Percentiles rank a stretch among this genome's conserved stretches.
Conservation (phyloP, 2,797 vertebrate genomes). For the Propithecus deckenii region DNA sequence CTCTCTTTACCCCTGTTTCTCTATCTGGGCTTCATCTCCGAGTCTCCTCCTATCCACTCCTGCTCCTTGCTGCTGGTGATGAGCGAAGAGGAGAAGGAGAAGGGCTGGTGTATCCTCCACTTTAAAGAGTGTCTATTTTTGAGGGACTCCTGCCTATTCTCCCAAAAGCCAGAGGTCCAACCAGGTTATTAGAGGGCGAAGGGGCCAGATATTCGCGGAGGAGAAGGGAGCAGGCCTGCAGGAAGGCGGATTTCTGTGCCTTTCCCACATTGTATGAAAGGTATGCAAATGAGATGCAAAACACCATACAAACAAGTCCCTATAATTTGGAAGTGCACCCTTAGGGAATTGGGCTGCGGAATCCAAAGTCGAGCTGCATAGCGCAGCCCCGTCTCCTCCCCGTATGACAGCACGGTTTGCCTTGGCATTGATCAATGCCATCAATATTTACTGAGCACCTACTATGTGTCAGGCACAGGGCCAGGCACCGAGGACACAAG, state of each 20-base stretch:
- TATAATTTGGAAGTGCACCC: slow-evolving; percentile 33
- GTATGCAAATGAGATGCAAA: slow-evolving; percentile 67
- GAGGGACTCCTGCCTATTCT: not conserved
- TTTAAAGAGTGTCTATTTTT: not conserved
- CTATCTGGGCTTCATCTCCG: not conserved
- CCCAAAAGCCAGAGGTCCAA: not conserved
- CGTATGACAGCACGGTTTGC: not conserved
- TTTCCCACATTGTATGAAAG: not conserved
- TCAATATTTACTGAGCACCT: slow-evolving; percentile 4
- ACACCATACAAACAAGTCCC: slow-evolving; percentile 5
- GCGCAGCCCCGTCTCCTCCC: not conserved
- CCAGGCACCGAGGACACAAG: not conserved
- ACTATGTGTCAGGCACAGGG: not conserved
- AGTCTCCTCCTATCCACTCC: not conserved
- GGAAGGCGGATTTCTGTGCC: not conserved
- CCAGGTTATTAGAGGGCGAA: not conserved
- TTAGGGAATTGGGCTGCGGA: not conserved
- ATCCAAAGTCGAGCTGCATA: not conserved
- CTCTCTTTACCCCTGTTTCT: not conserved
- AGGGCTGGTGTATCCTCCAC: not conserved
- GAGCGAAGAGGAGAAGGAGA: not conserved
- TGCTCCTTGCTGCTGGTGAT: not conserved
- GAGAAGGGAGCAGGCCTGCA: not conserved
- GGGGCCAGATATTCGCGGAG: not conserved
- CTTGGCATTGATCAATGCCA: not conserved